Evolutionary conservation across 1,140 invertebrate species (phyloP), one percentile per base, ranked within the genome.

Genomic region (Camponotus vicinus): DNA sequence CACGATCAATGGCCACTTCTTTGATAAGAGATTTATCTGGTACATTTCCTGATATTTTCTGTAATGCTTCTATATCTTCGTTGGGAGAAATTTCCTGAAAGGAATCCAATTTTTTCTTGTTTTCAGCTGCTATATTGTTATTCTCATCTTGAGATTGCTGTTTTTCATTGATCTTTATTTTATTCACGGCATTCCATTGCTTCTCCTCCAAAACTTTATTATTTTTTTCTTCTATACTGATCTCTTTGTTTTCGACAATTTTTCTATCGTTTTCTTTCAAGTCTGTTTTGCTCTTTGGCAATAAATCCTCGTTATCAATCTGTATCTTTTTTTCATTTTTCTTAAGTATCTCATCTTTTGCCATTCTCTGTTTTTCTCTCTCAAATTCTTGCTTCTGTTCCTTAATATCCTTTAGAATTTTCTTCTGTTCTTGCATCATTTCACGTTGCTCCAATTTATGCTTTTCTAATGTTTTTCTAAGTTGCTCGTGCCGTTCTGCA

Each of bases 381-480:
- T 95, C 90, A n/a, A 96, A 90, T 86, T 96, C 95, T 87, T 95
- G 91, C 80, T 96, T 95, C 0, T 95, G 94, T 78, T 96, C 95
- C 37, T 95, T 95, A 55, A 96, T 94, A 89, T 96, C 95, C 80
- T 96, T 92, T 45, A 96, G 90, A 88, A 96, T 95, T 89, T 96
- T 94, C 83, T 96, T 96, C 80, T 96, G 96, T 89, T 96, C 96
- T 77, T 96, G 94, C 21, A 96, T 94, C 79, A 96, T 93, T 91
- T 96, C 93, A 77, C 95, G 95, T 80, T 96, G 95, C 90, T 96
- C 96, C 88, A 96, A 92, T 34, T 95, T 95, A 66, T 96, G 95
- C 86, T 96, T 95, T 91, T 96, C 96, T 32, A 96, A 94, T 52
- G 95, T 96, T 89, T 96, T 95, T 69, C 95, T 95, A 0, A 96